Base-by-base conservation (phyloP, 2,888 invertebrate genomes). In the Eretmocerus hayati region DNA sequence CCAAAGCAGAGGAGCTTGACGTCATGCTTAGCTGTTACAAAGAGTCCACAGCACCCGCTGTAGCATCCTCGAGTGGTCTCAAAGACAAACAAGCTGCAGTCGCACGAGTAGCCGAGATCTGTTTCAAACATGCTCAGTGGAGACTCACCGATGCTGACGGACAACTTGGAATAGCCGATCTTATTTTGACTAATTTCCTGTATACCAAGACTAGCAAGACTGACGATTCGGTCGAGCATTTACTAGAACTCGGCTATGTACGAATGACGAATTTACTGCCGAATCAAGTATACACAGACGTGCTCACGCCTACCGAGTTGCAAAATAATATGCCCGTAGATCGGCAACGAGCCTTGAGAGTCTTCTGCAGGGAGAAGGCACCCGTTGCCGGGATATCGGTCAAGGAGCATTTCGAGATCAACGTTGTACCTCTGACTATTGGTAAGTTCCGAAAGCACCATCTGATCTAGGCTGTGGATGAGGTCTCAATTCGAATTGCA, bases 341-440 rank as follows among this genome's bases (percentile, higher is more conserved):
- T 51, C 82, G 92, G 32, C 71, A 74, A 74, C 84, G 93, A 64
- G 91, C 95, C 18, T 74, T 99, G 56, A 80, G 97, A 55, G 88
- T 99, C 39, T 92, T 95, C 73, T 96, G 97, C 61, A 80, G 95
- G 51, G 97, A 97, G 74, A 87, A 90, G 58, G 91, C 93, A 38
- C 95, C 94, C 0, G 97, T 97, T 5, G 96, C 95, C n/a, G 99
- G 99, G 3, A 99, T 99, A 59, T 90, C 94, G 0, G 93, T 99
- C 13, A 99, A 97, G 71, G 97, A 99, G 67, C 95, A 96, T 74
- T 95, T 99, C 71, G 99, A 99, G 76, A 93, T 97, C 56, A 96
- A 96, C 74, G 87, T 97, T 36, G 91, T 93, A 13, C 96, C 97
- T 8, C 81, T 97, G 52, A 86, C 88, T 2, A 90, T 91, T 64